Conservation (phyloP, 2,888 invertebrate species). For the Drosophila gaucha region DNA sequence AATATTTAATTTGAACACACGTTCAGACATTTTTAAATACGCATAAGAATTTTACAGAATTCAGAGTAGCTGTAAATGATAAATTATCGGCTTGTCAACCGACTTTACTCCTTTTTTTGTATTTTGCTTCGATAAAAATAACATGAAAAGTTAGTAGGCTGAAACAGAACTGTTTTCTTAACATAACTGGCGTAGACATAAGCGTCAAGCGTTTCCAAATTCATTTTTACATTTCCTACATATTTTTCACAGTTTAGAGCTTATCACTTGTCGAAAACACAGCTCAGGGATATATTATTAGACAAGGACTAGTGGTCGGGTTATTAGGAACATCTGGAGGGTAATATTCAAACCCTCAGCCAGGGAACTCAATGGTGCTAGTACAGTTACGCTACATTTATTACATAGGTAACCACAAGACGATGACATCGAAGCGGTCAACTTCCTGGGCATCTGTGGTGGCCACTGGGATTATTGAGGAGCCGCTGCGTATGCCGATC, state of each 20-base stretch:
- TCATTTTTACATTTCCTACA: background rate
- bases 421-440: constrained; percentile 12
- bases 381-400: background rate
- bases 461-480: constrained; percentile 18
- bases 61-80: too few relatives aligned
- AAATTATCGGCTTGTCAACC: too few relatives aligned
- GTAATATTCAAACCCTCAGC: background rate
- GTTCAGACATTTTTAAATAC: too few relatives aligned
- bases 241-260: background rate
- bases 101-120: too few relatives aligned
- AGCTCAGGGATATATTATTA: background rate
- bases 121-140: too few relatives aligned
- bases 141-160: background rate
- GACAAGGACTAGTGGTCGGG: too few relatives aligned
- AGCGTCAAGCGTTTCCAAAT: background rate
- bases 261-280: background rate
- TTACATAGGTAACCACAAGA: background rate
- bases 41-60: too few relatives aligned
- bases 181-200: background rate
- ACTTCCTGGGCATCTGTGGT: constrained; percentile 40
- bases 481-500: constrained; percentile 7
- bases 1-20: too few relatives aligned
- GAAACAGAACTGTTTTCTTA: background rate
- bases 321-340: background rate
- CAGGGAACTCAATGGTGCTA: background rate